Evolutionary conservation across 2,888 invertebrate species (phyloP).

Genomic region (Elgonia sp.): DNA sequence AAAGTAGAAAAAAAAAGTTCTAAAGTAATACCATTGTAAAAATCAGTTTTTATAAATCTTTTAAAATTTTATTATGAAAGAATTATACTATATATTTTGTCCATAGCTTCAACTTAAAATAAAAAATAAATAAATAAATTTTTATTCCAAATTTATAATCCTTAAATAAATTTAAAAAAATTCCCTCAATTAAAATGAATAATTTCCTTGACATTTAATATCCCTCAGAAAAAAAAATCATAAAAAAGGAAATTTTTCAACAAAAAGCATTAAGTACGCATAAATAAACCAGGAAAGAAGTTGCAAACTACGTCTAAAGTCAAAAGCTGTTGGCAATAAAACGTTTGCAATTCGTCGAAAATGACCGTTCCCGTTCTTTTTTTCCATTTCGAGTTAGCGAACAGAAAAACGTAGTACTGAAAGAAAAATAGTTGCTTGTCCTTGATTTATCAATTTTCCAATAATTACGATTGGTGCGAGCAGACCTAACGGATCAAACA

Average conservation of each 20-base stretch:
- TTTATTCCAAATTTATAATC: no score
- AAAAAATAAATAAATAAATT: no score
- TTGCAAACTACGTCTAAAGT: background rate
- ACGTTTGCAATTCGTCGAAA: slow-evolving; percentile 26
- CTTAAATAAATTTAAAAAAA: no score
- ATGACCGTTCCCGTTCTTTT: slow-evolving; percentile 23
- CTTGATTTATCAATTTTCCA: slow-evolving; percentile 10
- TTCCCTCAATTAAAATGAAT: no score
- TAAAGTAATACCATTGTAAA: no score
- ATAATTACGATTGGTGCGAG: background rate
- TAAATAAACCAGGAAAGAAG: background rate
- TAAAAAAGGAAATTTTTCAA: background rate
- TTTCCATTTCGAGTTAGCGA: background rate
- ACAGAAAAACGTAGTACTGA: background rate
- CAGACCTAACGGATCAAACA: slow-evolving; percentile 22
- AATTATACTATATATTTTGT: no score
- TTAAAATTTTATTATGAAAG: no score
- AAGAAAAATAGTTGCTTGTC: slow-evolving; percentile 3
- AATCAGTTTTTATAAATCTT: no score
- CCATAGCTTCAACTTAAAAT: no score
- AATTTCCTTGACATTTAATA: no score
- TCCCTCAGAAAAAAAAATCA: background rate
- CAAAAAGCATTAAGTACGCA: background rate
- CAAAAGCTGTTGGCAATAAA: slow-evolving; percentile 2
- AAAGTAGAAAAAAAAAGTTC: no score